Evolutionary conservation across 1,140 invertebrate species (phyloP).

Genomic region (Neodiprion virginianus): DNA sequence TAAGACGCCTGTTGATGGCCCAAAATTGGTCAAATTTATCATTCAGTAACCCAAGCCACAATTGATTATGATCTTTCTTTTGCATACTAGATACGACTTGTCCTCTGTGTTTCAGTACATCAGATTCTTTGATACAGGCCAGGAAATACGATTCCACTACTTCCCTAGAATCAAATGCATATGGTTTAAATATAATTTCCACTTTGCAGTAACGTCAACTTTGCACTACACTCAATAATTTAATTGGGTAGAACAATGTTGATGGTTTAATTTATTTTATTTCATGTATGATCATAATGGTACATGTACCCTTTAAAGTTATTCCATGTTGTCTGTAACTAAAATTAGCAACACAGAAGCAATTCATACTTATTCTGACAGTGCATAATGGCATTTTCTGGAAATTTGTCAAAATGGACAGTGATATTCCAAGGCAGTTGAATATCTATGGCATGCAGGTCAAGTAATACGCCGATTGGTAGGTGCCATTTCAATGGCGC

Average conservation of each 20-base stretch:
- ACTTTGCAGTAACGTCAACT: slow-evolving; percentile 13
- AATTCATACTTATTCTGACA: slow-evolving; percentile 76
- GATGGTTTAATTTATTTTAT: not conserved
- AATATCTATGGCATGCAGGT: slow-evolving; percentile 77
- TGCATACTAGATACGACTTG: slow-evolving; percentile 95
- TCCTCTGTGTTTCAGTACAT: slow-evolving; percentile 92
- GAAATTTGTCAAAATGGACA: slow-evolving; percentile 94
- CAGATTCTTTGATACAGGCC: slow-evolving; percentile 96
- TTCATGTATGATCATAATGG: too few relatives aligned
- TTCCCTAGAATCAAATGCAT: slow-evolving; percentile 71
- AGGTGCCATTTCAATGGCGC: slow-evolving; percentile 95
- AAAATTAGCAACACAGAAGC: not conserved
- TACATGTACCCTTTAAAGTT: not conserved
- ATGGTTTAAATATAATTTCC: slow-evolving; percentile 9
- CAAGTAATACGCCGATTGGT: slow-evolving; percentile 94
- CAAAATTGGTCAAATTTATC: slow-evolving; percentile 99
- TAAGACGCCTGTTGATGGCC: slow-evolving; percentile 93
- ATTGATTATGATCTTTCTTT: slow-evolving; percentile 95
- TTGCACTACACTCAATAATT: not conserved
- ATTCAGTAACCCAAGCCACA: slow-evolving; percentile 94
- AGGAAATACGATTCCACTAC: slow-evolving; percentile 93
- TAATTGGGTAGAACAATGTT: not conserved
- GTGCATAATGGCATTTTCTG: slow-evolving; percentile 79
- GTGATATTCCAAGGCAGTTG: slow-evolving; percentile 91
- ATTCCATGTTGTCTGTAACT: not conserved